Conservation (phyloP, 2,888 invertebrate species). For the Pseudoips prasinana region DNA sequence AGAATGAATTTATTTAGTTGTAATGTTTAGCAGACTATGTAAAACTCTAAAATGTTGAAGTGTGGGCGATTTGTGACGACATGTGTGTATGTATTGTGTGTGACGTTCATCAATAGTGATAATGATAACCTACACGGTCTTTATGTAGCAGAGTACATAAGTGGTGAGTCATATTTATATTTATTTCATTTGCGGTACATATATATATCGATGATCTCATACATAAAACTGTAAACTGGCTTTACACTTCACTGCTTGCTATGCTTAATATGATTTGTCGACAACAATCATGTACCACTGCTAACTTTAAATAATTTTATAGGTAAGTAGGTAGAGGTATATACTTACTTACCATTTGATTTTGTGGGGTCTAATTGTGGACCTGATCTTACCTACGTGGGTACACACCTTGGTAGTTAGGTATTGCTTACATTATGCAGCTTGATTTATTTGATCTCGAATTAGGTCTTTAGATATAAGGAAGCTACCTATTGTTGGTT, state of each 20-base stretch:
- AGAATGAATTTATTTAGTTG: conserved; percentile 24
- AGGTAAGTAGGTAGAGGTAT: neutral
- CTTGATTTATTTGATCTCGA: no score
- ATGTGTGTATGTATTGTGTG: conserved; percentile 52
- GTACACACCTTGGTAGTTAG: no score
- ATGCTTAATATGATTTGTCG: conserved; percentile 30
- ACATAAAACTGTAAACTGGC: conserved; percentile 46
- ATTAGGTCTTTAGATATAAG: no score
- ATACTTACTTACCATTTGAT: neutral
- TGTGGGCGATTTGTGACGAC: conserved; percentile 42
- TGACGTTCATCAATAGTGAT: conserved; percentile 68
- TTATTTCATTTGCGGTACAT: conserved; percentile 77
- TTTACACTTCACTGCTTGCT: conserved; percentile 40
- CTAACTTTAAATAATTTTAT: no score
- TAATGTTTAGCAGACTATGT: conserved; percentile 18
- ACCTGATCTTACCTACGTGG: neutral
- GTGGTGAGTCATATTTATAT: conserved; percentile 82
- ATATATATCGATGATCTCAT: conserved; percentile 78
- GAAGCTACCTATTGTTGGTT: no score
- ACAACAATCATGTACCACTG: conserved; percentile 9
- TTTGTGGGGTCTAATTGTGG: neutral
- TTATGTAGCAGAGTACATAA: conserved; percentile 68
- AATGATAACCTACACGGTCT: conserved; percentile 77
- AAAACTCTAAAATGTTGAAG: conserved; percentile 41
- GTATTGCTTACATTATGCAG: no score